Evolutionary conservation across 2,797 vertebrate species (phyloP), one percentile per base, ranked within the genome.

Genomic region (Cetoscarus ocellatus): DNA sequence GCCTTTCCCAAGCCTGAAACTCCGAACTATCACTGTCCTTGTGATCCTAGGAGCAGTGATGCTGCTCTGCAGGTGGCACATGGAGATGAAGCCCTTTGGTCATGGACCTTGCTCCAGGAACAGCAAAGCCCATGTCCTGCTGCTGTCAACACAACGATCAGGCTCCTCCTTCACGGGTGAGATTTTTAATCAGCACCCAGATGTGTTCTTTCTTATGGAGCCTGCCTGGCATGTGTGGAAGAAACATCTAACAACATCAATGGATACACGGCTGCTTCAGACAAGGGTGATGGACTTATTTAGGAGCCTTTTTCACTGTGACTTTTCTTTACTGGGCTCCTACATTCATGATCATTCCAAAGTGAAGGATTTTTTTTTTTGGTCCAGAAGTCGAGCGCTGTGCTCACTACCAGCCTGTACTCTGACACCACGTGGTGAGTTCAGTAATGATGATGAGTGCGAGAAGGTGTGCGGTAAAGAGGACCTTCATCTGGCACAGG

Each of bases 171-270:
- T 99, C 49, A 81, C 98, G 1, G 98, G 98, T 38, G 97, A 99
- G 19, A 95, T 97, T 56, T 99, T 99, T 89, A 98, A 93, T 80
- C 97, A 99, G 87, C 97, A 99, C 58, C 97, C 98, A 0, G 93
- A 94, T 0, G 98, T 98, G 66, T 99, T 99, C 92, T 98, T 98
- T 59, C 89, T 99, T 12, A 99, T 97, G 97, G 98, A 99, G 85
- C 98, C 98, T 0, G 95, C 91, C 0, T 98, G 97, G 97, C 98
- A 99, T 0, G 94, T 98, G 8, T 99, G 98, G 98, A 90, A 67
- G 40, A 73, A n/a, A 0, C 89, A n/a, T 99, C 72, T 60, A 84
- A 13, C 79, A 91, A 12, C 87, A 91, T 0, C n/a, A n/a, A n/a
- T n/a, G n/a, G 92, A 83, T 0, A 90, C 93, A 0, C 73, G 70